Conservation (phyloP, 2,113 vertebrate species). For the Etia nguti region DNA sequence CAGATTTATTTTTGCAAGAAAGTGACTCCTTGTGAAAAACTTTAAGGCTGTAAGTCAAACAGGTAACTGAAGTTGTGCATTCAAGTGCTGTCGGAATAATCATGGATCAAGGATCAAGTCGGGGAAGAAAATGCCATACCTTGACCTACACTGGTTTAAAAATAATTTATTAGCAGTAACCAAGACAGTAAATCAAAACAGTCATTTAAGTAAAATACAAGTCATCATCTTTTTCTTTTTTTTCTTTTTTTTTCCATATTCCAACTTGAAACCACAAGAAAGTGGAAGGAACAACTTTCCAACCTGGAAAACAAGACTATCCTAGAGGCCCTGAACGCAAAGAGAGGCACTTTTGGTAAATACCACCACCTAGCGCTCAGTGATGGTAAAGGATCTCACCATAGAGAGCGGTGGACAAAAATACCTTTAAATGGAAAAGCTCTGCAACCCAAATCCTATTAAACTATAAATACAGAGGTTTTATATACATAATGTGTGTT, state of each 20-base stretch:
- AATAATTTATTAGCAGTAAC: background rate
- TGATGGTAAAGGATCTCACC: background rate
- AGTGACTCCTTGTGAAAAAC: background rate
- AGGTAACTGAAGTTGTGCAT: background rate
- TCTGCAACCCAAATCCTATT: background rate
- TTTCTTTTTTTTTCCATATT: background rate
- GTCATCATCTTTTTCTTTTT: background rate
- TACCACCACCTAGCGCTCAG: constrained; percentile 5
- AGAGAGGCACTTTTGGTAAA: background rate
- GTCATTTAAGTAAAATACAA: background rate
- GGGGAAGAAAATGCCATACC: background rate
- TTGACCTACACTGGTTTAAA: background rate
- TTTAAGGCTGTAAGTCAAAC: background rate
- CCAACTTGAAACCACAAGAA: background rate
- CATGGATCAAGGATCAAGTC: background rate
- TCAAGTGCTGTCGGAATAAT: background rate
- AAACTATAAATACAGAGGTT: background rate
- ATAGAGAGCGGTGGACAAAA: too few relatives aligned
- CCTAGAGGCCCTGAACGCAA: background rate
- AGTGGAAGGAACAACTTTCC: background rate
- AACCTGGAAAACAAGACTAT: background rate
- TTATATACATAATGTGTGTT: background rate
- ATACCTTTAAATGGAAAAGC: background rate
- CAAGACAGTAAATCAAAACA: background rate
- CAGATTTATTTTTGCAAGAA: background rate